phyloP scores from a whole-genome alignment of 2,113 vertebrate species.

The Ceratotherium simum region DNA sequence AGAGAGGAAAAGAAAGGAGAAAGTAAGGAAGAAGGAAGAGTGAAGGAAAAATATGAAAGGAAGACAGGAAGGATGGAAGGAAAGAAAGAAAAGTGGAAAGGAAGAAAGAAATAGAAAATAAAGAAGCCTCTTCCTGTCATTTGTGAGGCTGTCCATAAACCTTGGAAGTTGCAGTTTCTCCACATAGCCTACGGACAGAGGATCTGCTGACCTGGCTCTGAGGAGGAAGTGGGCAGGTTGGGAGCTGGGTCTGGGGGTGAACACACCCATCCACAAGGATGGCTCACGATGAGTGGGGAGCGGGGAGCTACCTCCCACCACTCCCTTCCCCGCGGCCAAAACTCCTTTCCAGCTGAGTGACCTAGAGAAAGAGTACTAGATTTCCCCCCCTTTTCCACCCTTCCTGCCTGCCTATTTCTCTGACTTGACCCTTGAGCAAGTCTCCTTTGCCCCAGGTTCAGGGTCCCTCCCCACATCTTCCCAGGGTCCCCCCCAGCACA shows the following conservation, averaged over 20 bases:
- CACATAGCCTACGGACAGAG: constrained; percentile 80
- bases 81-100: neutral
- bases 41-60: neutral
- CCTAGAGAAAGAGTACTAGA: neutral
- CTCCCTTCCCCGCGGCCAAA: neutral
- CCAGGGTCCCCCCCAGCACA: neutral
- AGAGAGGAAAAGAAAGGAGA: neutral
- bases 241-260: constrained; percentile 78
- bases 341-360: too few relatives aligned
- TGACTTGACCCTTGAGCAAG: neutral
- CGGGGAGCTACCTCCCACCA: neutral
- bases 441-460: neutral
- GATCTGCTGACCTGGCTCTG: constrained; percentile 78
- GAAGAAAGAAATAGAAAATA: neutral
- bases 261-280: constrained; percentile 73
- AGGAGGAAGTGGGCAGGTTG: constrained; percentile 71
- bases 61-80: neutral
- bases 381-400: neutral
- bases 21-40: neutral
- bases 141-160: constrained; percentile 68
- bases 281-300: neutral
- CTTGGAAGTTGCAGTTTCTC: constrained; percentile 69
- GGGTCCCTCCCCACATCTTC: neutral
- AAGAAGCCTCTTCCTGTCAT: constrained; percentile 10
- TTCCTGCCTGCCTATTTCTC: neutral